Base-by-base conservation (phyloP, 2,888 invertebrate species). In the Tetrapedia diversipes region DNA sequence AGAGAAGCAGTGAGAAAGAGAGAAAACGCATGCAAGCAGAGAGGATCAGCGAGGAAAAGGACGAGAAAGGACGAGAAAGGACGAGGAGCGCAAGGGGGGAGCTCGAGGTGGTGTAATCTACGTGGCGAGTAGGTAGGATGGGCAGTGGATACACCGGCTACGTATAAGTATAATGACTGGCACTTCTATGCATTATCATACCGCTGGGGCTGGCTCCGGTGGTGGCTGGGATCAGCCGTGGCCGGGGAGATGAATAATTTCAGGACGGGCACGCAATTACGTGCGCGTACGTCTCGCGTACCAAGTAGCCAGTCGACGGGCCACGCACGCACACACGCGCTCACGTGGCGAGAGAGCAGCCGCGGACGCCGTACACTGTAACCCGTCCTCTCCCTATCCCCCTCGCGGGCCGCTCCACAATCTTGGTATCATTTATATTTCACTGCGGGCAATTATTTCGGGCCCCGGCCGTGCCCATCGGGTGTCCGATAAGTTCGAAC, bases 121-220 rank as follows among this genome's bases (percentile, higher is more conserved):
- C 86, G 86, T 84, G 84, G 77, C 83, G 73, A 81, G 81, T 79
- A 83, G 81, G 80, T 85, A 81, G 84, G 83, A 81, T 81, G 77
- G 80, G 74, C 77, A 73, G 73, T 81, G 77, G 74, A 84, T 81
- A 85, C 77, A 83, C 78, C 71, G 80, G 76, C 81, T 83, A 81
- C 80, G 86, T 80, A 87, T 83, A 83, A 82, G 85, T 88, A 90
- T 91, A 91, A 91, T 91, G 90, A 91, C 90, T 90, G 90, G 90
- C 90, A 91, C 91, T 91, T 91, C 89, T 91, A 91, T 91, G 89
- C 90, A 91, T 91, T 91, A 91, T 91, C 90, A 89, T 90, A 89
- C 88, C 87, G 84, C 86, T 84, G 86, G 84, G 80, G 84, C 79
- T 79, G 84, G 82, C 80, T 77, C 41, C 76, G 86, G 85, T 81